Evolutionary conservation across 2,888 invertebrate species (phyloP), one percentile per base, ranked within the genome.

Genomic region (Rhagophthalmus giganteus): DNA sequence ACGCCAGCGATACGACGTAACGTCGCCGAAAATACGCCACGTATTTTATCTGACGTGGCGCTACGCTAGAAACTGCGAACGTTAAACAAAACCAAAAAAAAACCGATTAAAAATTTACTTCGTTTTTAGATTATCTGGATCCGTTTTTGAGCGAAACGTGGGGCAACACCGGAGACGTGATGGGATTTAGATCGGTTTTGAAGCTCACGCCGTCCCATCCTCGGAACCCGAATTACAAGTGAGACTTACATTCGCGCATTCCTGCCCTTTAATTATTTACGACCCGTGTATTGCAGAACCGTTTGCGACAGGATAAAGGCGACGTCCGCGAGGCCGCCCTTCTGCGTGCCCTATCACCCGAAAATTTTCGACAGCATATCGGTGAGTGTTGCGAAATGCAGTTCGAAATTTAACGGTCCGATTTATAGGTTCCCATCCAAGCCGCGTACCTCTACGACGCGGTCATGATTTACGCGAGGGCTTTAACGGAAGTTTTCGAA

Each of bases 361-460:
- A 81, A 81, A 63, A 83, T 90, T 41, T 88, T 86, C 61, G 82
- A 86, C 62, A 84, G 84, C 53, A 80, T 85, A 31, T 84, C 84
- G 68, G 88, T 85, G 73, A 81, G 81, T 76, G n/a, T n/a, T n/a
- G n/a, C n/a, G n/a, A n/a, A n/a, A n/a, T n/a, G n/a, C n/a, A n/a
- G n/a, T n/a, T n/a, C n/a, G n/a, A n/a, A n/a, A n/a, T n/a, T n/a
- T n/a, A 13, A 24, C 7, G 6, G 13, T 13, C 9, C 14, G 44
- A 42, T 31, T 38, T 59, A 45, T 63, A 88, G 87, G 87, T 90
- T 0, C 87, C 88, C 0, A 87, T 88, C 60, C 87, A 88, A 74
- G 93, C 91, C 0, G 87, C 89, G 0, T 88, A 92, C 69, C 78
- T 90, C 0, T 94, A 90, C 72, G 94, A 94, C 66, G 92, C 92